Percentiles rank a stretch among this genome's conserved stretches.
phyloP scores from a whole-genome alignment of 2,888 invertebrate genomes.

The Dryobotodes eremita region DNA sequence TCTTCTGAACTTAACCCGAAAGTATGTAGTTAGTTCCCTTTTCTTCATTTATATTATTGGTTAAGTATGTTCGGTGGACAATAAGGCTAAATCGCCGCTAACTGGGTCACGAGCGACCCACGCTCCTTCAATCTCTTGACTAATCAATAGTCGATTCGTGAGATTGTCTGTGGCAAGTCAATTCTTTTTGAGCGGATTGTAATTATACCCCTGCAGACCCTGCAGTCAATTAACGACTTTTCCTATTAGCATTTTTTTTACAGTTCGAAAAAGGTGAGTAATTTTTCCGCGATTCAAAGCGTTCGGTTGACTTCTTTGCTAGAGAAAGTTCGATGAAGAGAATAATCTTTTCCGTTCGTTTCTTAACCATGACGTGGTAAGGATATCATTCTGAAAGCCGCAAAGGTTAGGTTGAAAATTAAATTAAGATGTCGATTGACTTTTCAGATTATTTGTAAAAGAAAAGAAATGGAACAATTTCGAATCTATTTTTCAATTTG shows the following conservation, averaged over 20 bases:
- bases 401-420: conserved; percentile 1
- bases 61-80: conserved; percentile 59
- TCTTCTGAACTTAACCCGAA: conserved; percentile 51
- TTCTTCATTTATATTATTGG: conserved; percentile 46
- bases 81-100: conserved; percentile 63
- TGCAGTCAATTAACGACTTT: conserved; percentile 65
- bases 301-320: conserved; percentile 48
- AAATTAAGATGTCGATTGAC: neutral
- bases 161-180: conserved; percentile 49
- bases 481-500: neutral
- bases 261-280: conserved; percentile 45
- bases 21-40: conserved; percentile 43
- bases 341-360: conserved; percentile 40
- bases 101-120: conserved; percentile 70
- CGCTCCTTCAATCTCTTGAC: conserved; percentile 65
- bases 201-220: conserved; percentile 50
- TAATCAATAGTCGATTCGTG: conserved; percentile 67
- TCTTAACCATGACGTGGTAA: conserved; percentile 12
- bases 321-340: conserved; percentile 44
- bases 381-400: conserved; percentile 7
- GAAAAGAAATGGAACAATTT: neutral
- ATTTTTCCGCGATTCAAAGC: conserved; percentile 50
- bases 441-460: neutral
- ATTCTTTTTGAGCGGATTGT: conserved; percentile 52
- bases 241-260: conserved; percentile 57